Percentiles rank a stretch among this genome's conserved stretches.
Evolutionary conservation across 2,888 invertebrate genomes (phyloP).

Genomic region (Corbicula japonica): DNA sequence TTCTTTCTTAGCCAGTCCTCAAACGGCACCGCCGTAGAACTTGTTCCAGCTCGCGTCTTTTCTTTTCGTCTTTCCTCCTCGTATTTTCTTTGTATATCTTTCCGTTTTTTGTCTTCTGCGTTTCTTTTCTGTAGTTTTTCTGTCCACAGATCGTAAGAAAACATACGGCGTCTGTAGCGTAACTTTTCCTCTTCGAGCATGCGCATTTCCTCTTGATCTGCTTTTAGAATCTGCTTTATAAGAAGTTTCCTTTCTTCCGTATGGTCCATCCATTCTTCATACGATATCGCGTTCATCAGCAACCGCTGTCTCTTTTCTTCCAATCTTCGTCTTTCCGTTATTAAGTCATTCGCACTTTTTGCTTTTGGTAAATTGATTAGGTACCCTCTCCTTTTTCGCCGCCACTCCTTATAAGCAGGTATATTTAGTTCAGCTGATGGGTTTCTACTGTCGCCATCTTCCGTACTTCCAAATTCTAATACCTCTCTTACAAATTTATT

Average conservation of each 20-base stretch:
- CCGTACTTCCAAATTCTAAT: constrained; percentile 67
- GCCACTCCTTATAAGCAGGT: constrained; percentile 72
- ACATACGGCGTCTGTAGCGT: constrained; percentile 53
- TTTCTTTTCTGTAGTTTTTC: constrained; percentile 62
- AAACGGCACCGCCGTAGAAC: constrained; percentile 52
- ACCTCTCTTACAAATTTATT: constrained; percentile 60
- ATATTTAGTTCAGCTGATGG: constrained; percentile 65
- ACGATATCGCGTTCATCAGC: constrained; percentile 74
- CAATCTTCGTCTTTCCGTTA: constrained; percentile 64
- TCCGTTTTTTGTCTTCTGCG: constrained; percentile 54
- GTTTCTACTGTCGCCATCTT: constrained; percentile 56
- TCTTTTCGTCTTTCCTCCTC: constrained; percentile 53
- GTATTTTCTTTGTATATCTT: constrained; percentile 60
- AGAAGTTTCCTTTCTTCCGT: constrained; percentile 73
- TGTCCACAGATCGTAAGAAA: constrained; percentile 70
- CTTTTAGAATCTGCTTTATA: constrained; percentile 73
- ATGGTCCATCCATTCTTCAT: constrained; percentile 80
- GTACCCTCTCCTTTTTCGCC: constrained; percentile 36
- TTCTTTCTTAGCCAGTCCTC: constrained; percentile 67
- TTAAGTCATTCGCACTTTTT: constrained; percentile 65
- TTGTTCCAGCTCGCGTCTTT: constrained; percentile 32
- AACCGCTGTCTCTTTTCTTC: constrained; percentile 76
- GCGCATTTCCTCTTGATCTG: constrained; percentile 67
- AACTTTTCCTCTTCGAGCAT: constrained; percentile 67
- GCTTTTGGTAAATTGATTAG: constrained; percentile 1